Base-by-base conservation (phyloP, 2,888 invertebrate genomes). In the Diachrysia chrysitis region DNA sequence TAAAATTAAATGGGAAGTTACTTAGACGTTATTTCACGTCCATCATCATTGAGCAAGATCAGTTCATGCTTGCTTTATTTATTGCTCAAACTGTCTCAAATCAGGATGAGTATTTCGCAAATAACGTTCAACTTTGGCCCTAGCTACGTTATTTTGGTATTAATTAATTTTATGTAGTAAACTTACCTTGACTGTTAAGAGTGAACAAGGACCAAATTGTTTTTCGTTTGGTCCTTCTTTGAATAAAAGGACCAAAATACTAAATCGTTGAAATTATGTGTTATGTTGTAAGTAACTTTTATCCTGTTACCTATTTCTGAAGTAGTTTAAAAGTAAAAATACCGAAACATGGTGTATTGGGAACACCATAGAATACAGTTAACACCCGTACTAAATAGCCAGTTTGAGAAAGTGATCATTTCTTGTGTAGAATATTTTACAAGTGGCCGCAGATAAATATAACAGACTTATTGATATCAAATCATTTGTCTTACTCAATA, bases 21-120 rank as follows among this genome's bases (percentile, higher is more conserved):
- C 21, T 51, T 19, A 51, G 48, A 19, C 9, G 5, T 73, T 37
- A 61, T 57, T 73, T 58, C 72, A 81, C 75, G 81, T 79, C 72
- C 66, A 56, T 46, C 68, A n/a, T 17, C 53, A 64, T 79, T 75
- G 57, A 21, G 65, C 58, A 79, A 80, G 59, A 21, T 32, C 32
- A 35, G 53, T 68, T 73, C 67, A 63, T 66, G 71, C 61, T 64
- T 46, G 54, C 64, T 58, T 61, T 66, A 69, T 79, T 80, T 71
- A 66, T 71, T 69, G 66, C 63, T 48, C 72, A 78, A 80, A 72
- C 80, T 46, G 64, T 61, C 63, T 63, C 58, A 59, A 66, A 80
- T 74, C 75, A 55, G 74, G 78, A 80, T 78, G 69, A 79, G 42
- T 46, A 46, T 74, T 78, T 65, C 59, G 64, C 58, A 79, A 80